These are phyloP conservation scores for Elysia crispata DNA, from an alignment of 2,888 invertebrate genomes.

Conservation along the genomic window DNA sequence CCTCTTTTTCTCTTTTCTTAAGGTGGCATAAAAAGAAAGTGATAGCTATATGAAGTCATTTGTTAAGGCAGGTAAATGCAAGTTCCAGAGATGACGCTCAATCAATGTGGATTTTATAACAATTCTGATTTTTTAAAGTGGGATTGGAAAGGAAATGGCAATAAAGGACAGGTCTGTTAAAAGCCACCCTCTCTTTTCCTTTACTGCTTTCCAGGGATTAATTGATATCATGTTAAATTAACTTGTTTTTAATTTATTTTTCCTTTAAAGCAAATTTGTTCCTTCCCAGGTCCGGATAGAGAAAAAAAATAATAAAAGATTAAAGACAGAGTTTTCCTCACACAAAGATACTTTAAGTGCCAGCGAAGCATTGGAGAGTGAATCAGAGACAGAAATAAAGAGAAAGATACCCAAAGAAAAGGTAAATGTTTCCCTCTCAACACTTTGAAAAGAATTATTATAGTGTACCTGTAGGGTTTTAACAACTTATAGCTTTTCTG, in stretches of 20 bases:
- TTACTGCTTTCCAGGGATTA: background rate
- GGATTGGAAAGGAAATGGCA: background rate
- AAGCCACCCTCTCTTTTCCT: background rate
- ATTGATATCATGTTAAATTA: too few relatives aligned
- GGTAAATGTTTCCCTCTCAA: constrained; percentile 10
- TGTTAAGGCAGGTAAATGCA: too few relatives aligned
- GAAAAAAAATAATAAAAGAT: constrained; percentile 30
- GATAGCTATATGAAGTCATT: too few relatives aligned
- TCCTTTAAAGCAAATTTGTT: background rate
- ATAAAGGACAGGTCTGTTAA: background rate
- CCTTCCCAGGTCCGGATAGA: constrained; percentile 33
- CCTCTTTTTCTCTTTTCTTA: too few relatives aligned
- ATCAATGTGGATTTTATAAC: too few relatives aligned
- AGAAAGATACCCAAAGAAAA: constrained; percentile 18
- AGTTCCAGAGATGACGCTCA: too few relatives aligned
- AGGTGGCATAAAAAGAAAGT: too few relatives aligned
- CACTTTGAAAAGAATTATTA: too few relatives aligned
- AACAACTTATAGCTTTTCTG: too few relatives aligned
- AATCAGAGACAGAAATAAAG: constrained; percentile 27
- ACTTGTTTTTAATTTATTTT: background rate
- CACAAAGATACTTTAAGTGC: constrained; percentile 36
- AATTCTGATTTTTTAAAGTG: too few relatives aligned
- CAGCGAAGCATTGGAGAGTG: constrained; percentile 22
- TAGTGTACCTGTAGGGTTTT: too few relatives aligned
- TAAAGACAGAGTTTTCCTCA: constrained; percentile 17